Evolutionary conservation across 2,888 invertebrate genomes (phyloP), one percentile per base, ranked within the genome.

Genomic region (Exephanes ischioxanthus): DNA sequence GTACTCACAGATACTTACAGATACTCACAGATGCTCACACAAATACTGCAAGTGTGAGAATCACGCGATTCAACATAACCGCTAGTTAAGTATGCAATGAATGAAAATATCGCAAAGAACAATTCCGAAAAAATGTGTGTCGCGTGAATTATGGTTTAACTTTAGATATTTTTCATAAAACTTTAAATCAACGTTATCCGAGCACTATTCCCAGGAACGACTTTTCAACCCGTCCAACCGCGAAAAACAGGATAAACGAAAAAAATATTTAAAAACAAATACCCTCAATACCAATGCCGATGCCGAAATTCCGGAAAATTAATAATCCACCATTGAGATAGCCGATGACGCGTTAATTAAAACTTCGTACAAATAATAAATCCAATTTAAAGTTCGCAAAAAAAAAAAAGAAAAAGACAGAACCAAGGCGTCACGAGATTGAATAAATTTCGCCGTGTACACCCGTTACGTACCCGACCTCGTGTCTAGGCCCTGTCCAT

Each of bases 301-400:
- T 14, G 30, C 11, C 22, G 5, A 14, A 61, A 58, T 37, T 6
- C 11, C 14, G 33, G 14, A n/a, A 7, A 22, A 55, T 55, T 37
- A 55, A 45, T 9, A 53, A 55, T 16, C 30, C 26, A 58, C 4
- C n/a, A 19, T 9, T 11, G 51, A 26, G 58, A 45, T 63, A 63
- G 11, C 37, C 61, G 45, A 30, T 78, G 79, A 79, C 71, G 48
- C 48, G 41, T 71, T 71, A 71, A 79, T 79, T 63, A 79, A 33
- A 79, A 71, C 71, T 71, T 37, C 33, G 63, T n/a, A 61, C 61
- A 70, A 79, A 79, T 51, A 79, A 79, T 61, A 16, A 41, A 41
- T 1, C 14, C 30, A 2, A 63, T 53, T 41, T 53, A n/a, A 16
- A 66, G 37, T 66, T 66, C 6, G 6, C 26, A 30, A 30, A 45